These are phyloP conservation scores for Hylomyscus alleni DNA, from an alignment of 2,797 vertebrate genomes.

Conservation along the genomic window DNA sequence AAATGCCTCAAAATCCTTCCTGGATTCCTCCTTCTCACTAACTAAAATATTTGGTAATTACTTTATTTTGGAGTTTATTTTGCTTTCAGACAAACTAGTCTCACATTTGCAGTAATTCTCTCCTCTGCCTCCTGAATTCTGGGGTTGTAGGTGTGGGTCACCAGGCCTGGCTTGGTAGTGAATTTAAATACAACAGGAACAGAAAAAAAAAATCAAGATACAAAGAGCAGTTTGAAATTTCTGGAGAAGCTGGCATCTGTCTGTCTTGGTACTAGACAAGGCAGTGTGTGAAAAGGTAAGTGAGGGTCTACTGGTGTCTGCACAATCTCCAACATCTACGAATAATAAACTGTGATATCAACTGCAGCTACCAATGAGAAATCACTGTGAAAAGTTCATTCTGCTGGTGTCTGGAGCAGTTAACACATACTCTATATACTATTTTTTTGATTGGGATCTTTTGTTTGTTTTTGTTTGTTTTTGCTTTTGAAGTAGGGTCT, in stretches of 20 bases:
- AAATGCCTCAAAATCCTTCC: slow-evolving; percentile 40
- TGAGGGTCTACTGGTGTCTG: slow-evolving; percentile 18
- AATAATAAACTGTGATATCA: slow-evolving; percentile 32
- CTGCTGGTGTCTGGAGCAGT: neutral
- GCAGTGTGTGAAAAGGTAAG: neutral
- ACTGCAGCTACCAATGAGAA: slow-evolving; percentile 25
- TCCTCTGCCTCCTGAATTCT: neutral
- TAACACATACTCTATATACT: neutral
- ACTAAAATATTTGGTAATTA: neutral
- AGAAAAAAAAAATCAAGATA: slow-evolving; percentile 57
- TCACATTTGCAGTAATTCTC: neutral
- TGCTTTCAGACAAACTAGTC: neutral
- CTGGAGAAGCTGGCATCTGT: slow-evolving; percentile 20
- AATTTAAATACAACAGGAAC: slow-evolving; percentile 7
- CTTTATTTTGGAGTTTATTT: neutral
- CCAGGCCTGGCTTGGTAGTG: neutral
- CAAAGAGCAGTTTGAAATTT: slow-evolving; percentile 48
- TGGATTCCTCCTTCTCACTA: neutral
- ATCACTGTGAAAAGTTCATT: neutral
- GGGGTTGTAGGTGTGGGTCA: neutral
- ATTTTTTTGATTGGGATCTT: neutral
- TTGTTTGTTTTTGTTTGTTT: too few relatives aligned
- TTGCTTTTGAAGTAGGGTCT: neutral
- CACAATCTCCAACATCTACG: neutral
- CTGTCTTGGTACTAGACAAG: slow-evolving; percentile 29